Base-by-base conservation (phyloP, 2,113 vertebrate genomes). In the Pardalotus punctatus region DNA sequence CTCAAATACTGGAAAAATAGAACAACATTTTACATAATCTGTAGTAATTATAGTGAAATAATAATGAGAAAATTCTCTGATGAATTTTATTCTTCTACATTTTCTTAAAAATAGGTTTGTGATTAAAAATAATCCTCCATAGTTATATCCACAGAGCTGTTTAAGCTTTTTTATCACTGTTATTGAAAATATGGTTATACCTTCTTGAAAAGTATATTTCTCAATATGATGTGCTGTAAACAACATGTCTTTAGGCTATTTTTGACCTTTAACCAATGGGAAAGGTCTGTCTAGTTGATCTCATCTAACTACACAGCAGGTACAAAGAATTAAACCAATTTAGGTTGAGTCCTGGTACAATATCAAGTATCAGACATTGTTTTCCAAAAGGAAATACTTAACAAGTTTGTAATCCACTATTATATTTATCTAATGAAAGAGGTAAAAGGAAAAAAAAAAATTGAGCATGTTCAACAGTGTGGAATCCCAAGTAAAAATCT, bases 261-360 rank as follows among this genome's bases (percentile, higher is more conserved):
- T 94, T 98, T 98, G 98, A 99, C 98, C 98, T 98, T 98, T 98
- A 98, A 98, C 98, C 98, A 98, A 98, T 98, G 96, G 98, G 98
- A 98, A 97, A 93, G 96, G 97, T 97, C 96, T 98, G 97, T 98
- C 98, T 98, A 98, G 98, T 98, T 98, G 98, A 98, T 98, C 97
- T 97, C 93, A 95, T 97, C 97, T 97, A 96, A 91, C 81, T 95
- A 95, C 90, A 91, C 94, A 97, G 95, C 95, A 97, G 96, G 95
- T 97, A 95, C 56, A 91, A 81, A 87, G 94, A 97, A 93, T 96
- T 96, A 96, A 96, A 96, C 57, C 83, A 88, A 95, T 96, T 97
- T 97, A 93, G 67, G 31, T 94, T 97, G 84, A 94, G 58, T 62
- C 33, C 56, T 95, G 38, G 65, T 95, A 85, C 81, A 80, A 33